Base-by-base conservation (phyloP, 1,140 invertebrate genomes). In the Neocloeon triangulifer region DNA sequence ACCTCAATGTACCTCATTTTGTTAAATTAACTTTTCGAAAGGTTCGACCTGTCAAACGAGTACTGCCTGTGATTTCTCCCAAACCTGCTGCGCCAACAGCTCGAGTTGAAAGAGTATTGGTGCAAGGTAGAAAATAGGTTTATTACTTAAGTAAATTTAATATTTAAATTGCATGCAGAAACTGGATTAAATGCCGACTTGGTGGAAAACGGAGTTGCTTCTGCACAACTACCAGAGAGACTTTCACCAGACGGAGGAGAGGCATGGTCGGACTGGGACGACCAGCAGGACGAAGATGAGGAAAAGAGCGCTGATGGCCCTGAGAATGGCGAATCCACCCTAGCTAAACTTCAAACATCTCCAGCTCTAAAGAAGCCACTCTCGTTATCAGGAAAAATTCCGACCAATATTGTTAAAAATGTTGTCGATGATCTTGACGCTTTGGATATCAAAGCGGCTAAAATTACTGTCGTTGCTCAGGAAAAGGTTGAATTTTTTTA, bases 231-330 rank as follows among this genome's bases (percentile, higher is more conserved):
- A 41, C 66, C 70, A 13, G 69, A 78, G 51, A 61, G 76, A 36
- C 69, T 72, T 16, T 71, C 73, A 10, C 77, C 78, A 1, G 77
- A 81, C 40, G 77, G 78, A 13, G 76, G 77, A 6, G 78, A 82
- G 51, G 73, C 69, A 23, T 80, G 75, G 74, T 73, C 71, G 23
- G 74, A 80, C 44, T 80, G 74, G 74, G 72, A 75, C 12, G 41
- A 49, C 21, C 66, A 69, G 30, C 63, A 66, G 39, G 37, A 42
- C 13, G 36, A 32, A 8, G 35, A 33, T 14, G 38, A 37, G 41
- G 44, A 38, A 32, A 37, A 25, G 18, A 22, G 25, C 28, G 16
- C 22, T 27, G 18, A 9, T 12, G 27, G 36, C 21, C 26, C 9
- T 19, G 27, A 37, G 29, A 26, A 32, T 23, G 28, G 31, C 7